Percentiles rank a stretch among this genome's conserved stretches.
These are phyloP conservation scores for Falco columbarius DNA, from an alignment of 2,797 vertebrate species.

Conservation along the genomic window DNA sequence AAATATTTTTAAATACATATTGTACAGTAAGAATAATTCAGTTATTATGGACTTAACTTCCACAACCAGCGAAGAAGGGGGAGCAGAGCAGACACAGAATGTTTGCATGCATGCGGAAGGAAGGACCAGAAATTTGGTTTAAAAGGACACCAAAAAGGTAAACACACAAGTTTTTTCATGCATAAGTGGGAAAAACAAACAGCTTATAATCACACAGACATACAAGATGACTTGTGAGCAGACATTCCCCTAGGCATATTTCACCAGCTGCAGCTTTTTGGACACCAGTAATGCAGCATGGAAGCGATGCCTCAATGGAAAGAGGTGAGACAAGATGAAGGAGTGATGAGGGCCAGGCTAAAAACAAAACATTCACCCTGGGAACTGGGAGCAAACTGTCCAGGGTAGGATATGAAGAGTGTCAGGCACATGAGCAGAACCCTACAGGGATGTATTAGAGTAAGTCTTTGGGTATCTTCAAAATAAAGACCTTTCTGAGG, in stretches of 20 bases:
- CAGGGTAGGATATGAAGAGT: neutral
- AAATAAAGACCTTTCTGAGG: neutral
- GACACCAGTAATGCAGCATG: accelerated
- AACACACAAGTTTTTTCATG: neutral
- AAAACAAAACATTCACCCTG: neutral
- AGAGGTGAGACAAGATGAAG: neutral
- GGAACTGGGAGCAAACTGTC: neutral
- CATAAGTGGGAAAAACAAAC: neutral
- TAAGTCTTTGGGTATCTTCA: neutral
- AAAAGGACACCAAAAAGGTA: neutral
- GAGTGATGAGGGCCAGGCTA: neutral
- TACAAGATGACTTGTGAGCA: neutral
- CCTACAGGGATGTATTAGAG: neutral
- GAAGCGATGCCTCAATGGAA: neutral
- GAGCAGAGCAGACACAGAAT: neutral
- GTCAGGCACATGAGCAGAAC: accelerated
- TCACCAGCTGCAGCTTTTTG: neutral
- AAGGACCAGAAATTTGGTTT: neutral
- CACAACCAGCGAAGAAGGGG: neutral
- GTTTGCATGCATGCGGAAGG: neutral
- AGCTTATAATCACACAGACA: neutral
- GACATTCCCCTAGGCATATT: neutral
- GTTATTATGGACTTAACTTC: neutral
- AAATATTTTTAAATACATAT: slow-evolving; percentile 61
- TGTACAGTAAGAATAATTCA: slow-evolving; percentile 29